These are phyloP conservation scores for Macroramphosus scolopax DNA, from an alignment of 2,797 vertebrate genomes.

Conservation along the genomic window DNA sequence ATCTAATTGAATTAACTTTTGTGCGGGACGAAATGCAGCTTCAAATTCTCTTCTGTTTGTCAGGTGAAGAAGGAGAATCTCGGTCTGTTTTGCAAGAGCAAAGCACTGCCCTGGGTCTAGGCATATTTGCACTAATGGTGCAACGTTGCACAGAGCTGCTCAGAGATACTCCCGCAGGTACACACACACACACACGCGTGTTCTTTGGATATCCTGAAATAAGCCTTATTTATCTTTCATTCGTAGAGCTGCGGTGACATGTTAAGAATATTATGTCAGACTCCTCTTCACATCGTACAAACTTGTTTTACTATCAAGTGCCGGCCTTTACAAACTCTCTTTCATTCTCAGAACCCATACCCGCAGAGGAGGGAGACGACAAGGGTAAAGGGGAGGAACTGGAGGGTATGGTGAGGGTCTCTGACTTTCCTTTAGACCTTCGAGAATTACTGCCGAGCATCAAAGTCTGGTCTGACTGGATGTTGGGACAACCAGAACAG, in stretches of 20 bases:
- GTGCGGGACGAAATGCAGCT: no score
- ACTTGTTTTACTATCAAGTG: background rate
- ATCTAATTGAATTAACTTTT: no score
- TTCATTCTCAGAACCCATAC: conserved; percentile 70
- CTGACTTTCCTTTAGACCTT: conserved; percentile 85
- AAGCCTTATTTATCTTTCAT: no score
- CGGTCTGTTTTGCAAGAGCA: conserved; percentile 92
- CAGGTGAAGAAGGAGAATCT: conserved; percentile 79
- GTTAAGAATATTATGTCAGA: no score
- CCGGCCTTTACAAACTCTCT: background rate
- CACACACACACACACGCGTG: background rate
- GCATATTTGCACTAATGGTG: conserved; percentile 92
- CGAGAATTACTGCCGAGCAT: conserved; percentile 93
- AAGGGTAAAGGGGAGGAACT: conserved; percentile 64
- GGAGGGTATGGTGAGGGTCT: conserved; percentile 88
- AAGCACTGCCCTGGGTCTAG: conserved; percentile 87
- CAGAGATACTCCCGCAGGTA: conserved; percentile 78
- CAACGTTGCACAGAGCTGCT: conserved; percentile 88
- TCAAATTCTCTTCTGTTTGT: background rate
- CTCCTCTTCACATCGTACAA: background rate
- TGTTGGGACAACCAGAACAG: conserved; percentile 93
- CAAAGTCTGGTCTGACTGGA: conserved; percentile 99
- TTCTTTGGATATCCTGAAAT: no score
- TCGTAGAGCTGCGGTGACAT: no score
- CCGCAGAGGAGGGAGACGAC: conserved; percentile 60